Conservation (phyloP, 2,113 vertebrate species). For the cattle (Bos taurus) region DNA sequence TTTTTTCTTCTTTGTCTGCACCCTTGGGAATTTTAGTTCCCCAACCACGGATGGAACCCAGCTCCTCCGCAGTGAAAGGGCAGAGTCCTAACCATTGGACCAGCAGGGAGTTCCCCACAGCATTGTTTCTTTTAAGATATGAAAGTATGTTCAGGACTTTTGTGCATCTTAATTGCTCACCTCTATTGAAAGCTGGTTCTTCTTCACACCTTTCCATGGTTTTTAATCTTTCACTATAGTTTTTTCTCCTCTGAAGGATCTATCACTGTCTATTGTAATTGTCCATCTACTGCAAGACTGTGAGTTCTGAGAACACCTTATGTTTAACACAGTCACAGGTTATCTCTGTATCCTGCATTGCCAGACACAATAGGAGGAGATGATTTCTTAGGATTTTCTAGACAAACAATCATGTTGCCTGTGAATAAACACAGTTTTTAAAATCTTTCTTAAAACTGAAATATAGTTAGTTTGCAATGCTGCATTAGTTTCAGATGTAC, state of each 20-base stretch:
- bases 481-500: not conserved
- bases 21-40: not conserved
- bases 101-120: not conserved
- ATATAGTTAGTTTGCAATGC: not conserved
- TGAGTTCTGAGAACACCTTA: not conserved
- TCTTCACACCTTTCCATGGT: not conserved
- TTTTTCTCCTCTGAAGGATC: not conserved
- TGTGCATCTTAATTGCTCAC: not conserved
- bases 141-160: not conserved
- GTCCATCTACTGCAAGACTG: not conserved
- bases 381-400: not conserved
- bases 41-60: not conserved
- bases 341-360: not conserved
- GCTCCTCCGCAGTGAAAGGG: not conserved
- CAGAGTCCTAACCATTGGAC: not conserved
- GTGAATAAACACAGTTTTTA: not conserved
- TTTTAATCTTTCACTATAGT: not conserved
- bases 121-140: not conserved
- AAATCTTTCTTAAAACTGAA: not conserved
- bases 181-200: not conserved
- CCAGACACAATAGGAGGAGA: not conserved
- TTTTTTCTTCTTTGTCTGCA: not conserved
- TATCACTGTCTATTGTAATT: not conserved
- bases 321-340: not conserved
- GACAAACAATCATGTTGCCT: not conserved